Conservation (phyloP, 2,888 invertebrate species). For the Papilio protenor region DNA sequence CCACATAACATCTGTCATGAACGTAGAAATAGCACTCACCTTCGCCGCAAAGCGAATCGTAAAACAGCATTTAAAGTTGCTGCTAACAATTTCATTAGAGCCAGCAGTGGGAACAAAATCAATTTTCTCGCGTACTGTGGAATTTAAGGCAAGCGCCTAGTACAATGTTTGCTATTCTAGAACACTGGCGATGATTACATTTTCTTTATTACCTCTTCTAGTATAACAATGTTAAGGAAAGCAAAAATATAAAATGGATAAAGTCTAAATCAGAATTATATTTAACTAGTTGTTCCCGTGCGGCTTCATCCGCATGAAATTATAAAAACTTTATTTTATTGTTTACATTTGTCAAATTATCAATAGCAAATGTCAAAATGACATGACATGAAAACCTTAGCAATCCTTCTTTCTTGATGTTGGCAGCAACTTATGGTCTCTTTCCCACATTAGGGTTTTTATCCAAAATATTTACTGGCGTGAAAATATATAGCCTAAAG, state of each 20-base stretch:
- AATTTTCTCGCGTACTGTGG: conserved; percentile 13
- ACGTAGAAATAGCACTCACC: background rate
- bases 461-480: too few species aligned
- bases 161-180: conserved; percentile 13
- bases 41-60: conserved; percentile 21
- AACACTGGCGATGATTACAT: background rate
- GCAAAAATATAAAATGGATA: background rate
- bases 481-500: too few species aligned
- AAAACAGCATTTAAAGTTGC: conserved; percentile 21
- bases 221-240: background rate
- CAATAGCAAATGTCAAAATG: too few species aligned
- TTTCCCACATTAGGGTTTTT: too few species aligned
- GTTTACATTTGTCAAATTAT: too few species aligned
- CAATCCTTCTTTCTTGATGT: too few species aligned
- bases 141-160: conserved; percentile 18
- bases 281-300: too few species aligned
- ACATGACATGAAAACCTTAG: too few species aligned
- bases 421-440: too few species aligned
- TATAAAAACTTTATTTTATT: too few species aligned
- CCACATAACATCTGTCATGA: background rate
- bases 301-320: too few species aligned
- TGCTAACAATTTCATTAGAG: conserved; percentile 26
- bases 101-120: conserved; percentile 19
- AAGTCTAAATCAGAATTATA: too few species aligned
- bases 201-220: background rate